Evolutionary conservation across 2,113 vertebrate species (phyloP).

Genomic region (Illadopsis cleaveri): DNA sequence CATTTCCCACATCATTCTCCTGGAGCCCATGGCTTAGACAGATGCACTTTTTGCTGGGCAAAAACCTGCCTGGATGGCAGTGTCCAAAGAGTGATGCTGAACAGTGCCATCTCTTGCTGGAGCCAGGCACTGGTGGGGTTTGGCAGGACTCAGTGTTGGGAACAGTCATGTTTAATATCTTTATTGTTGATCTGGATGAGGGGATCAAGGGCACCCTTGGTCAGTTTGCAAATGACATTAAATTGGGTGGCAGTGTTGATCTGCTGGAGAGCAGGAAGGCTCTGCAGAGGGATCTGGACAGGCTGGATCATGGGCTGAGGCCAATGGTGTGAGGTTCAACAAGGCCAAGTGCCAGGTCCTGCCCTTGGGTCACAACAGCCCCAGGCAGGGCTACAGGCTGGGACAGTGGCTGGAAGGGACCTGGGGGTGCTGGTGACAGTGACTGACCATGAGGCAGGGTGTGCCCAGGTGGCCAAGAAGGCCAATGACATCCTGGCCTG

Average conservation of each 20-base stretch:
- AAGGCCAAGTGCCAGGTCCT: rapidly evolving
- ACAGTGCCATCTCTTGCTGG: too few relatives aligned
- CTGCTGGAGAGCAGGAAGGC: neutral
- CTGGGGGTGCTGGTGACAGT: neutral
- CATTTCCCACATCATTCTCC: neutral
- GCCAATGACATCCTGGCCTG: neutral
- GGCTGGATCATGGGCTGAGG: neutral
- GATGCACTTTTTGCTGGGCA: neutral
- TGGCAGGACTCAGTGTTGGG: too few relatives aligned
- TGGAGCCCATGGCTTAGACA: neutral
- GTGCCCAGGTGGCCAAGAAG: neutral
- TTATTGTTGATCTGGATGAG: neutral
- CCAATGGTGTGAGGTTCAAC: neutral
- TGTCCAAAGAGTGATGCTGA: neutral
- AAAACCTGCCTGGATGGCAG: neutral
- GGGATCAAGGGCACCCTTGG: neutral
- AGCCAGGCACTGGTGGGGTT: neutral
- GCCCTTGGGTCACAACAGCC: neutral
- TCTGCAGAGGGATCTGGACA: neutral
- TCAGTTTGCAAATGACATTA: neutral
- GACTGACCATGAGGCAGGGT: neutral
- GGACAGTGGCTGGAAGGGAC: neutral
- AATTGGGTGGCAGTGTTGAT: neutral
- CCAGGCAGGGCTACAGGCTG: neutral
- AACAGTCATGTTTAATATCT: neutral